Conservation (phyloP, 2,113 vertebrate genomes). For the Xenus cinereus region DNA sequence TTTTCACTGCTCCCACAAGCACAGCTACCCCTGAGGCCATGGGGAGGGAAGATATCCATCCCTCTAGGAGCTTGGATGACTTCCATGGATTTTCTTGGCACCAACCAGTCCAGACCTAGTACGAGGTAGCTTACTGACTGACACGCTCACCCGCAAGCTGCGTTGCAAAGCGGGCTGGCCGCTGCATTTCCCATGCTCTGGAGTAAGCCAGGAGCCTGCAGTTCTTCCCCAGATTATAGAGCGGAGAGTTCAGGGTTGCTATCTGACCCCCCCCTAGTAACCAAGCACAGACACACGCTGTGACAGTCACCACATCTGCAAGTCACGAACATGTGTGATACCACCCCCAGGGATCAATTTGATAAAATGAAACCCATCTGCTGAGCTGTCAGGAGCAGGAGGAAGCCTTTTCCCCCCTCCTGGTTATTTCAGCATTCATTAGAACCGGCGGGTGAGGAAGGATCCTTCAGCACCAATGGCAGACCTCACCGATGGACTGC, state of each 20-base stretch:
- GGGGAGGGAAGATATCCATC: not conserved
- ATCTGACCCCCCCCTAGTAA: not conserved
- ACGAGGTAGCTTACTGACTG: not conserved
- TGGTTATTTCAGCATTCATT: not conserved
- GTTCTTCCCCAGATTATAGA: not conserved
- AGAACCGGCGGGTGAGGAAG: not conserved
- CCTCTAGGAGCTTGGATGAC: not conserved
- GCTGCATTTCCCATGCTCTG: not conserved
- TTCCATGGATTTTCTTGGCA: conserved; percentile 17
- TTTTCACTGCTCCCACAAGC: not conserved
- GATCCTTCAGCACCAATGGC: not conserved
- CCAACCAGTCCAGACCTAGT: not conserved
- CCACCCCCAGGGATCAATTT: not conserved
- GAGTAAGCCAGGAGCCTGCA: not conserved
- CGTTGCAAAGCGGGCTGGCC: not conserved
- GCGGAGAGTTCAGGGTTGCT: fast-evolving
- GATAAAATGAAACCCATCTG: not conserved
- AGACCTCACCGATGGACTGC: not conserved
- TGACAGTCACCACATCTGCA: conserved; percentile 13
- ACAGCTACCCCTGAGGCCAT: not conserved
- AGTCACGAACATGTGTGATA: not conserved
- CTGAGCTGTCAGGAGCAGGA: not conserved
- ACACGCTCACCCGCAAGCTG: not conserved
- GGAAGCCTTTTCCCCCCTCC: not conserved
- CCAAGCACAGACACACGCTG: fast-evolving